phyloP scores from a whole-genome alignment of 2,797 vertebrate genomes.

The Cirrhinus molitorella region DNA sequence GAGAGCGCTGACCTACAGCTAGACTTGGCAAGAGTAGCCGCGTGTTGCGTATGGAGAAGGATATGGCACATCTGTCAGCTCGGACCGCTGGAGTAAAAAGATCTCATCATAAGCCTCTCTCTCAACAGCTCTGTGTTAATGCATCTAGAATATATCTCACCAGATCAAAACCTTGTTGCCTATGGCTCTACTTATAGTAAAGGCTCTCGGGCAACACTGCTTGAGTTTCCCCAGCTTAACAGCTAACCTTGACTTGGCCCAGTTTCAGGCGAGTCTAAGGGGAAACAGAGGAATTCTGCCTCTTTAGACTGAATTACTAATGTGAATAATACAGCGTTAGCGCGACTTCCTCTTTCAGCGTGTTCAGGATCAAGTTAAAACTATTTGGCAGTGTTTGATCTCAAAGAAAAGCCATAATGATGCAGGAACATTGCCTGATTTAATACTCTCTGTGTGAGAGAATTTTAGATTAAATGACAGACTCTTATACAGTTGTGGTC shows the following conservation, averaged over 20 bases:
- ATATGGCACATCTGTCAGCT: constrained; percentile 47
- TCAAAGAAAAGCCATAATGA: background rate
- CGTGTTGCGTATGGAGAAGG: constrained; percentile 37
- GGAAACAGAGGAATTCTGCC: constrained; percentile 2
- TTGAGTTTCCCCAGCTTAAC: constrained; percentile 36
- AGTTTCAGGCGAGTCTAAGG: constrained; percentile 50
- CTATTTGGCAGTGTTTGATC: background rate
- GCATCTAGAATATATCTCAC: constrained; percentile 40
- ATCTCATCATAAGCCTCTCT: constrained; percentile 43
- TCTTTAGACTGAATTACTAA: constrained; percentile 39
- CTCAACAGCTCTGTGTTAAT: constrained; percentile 32
- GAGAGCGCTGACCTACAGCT: constrained; percentile 52
- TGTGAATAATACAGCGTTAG: constrained; percentile 12
- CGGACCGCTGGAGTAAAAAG: constrained; percentile 38
- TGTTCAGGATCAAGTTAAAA: background rate
- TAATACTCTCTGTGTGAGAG: background rate
- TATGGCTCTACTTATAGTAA: constrained; percentile 42
- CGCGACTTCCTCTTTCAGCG: background rate
- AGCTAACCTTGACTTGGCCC: constrained; percentile 52
- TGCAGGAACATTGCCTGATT: background rate
- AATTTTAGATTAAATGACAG: background rate
- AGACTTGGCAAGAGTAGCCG: constrained; percentile 51
- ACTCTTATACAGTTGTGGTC: background rate
- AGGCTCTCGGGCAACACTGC: constrained; percentile 38
- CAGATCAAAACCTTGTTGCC: constrained; percentile 50